Evolutionary conservation across 1,140 invertebrate species (phyloP), one percentile per base, ranked within the genome.

Genomic region (Acromyrmex charruanus): DNA sequence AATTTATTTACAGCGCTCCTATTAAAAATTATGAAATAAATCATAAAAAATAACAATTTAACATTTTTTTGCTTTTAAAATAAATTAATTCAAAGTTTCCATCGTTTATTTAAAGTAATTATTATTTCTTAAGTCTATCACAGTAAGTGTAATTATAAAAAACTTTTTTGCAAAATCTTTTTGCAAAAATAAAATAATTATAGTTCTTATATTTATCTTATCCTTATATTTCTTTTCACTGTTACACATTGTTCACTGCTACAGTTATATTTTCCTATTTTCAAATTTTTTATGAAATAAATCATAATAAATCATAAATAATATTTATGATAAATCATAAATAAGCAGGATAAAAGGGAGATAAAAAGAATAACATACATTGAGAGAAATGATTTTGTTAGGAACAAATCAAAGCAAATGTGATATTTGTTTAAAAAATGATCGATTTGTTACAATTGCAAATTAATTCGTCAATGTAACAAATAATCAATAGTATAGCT

Each of bases 1-100:
- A 35, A 39, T 39, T 55, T 68, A 80, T 80, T 79, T 25, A 44
- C n/a, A 53, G 28, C 14, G n/a, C 6, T 53, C 10, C n/a, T n/a
- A 39, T 7, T 69, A 44, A 71, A 71, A 55, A 71, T 10, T 21
- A 49, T 53, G 3, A 55, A 53, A 80, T 16, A 51, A 53, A 16
- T 80, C 18, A 31, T 10, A 58, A 58, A 55, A 25, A 55, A 9
- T 0, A 12, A 44, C 9, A 16, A 21, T 21, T 21, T 21, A 21
- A 21, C 21, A 21, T 21, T 31, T 35, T 35, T n/a, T 35, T 18
- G 16, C 18, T n/a, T 65, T 31, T 9, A 31, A 31, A 31, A 21
- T 65, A 65, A 65, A 10, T 35, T 35, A 31, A 65, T 65, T 31
- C 5, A 1, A 18, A 2, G 18, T 65, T 65, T 65, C 5, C 16